Base-by-base conservation (phyloP, 2,113 vertebrate genomes). In the Grammomys surdaster region DNA sequence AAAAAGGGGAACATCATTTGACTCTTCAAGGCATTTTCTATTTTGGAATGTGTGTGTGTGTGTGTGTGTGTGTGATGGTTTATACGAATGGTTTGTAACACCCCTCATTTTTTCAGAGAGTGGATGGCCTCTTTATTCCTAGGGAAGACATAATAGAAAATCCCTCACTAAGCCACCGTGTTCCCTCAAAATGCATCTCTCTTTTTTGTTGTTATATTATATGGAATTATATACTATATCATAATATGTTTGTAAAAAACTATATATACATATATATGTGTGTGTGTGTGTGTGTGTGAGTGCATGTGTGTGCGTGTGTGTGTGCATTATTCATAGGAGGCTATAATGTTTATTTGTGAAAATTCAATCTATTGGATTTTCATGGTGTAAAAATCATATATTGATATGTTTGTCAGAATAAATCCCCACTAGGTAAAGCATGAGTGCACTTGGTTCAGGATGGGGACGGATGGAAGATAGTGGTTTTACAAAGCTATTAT, bases 101-200 rank as follows among this genome's bases (percentile, higher is more conserved):
- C 31, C 11, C 11, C 16, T 81, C 12, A 51, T 33, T 82, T 87
- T 87, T 36, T 76, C 26, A 70, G 9, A 43, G 24, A 89, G 31
- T 2, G 7, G 5, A 78, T 58, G 0, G 1, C 14, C 24, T 40
- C 26, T 72, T 73, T 1, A 63, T 72, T 65, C 7, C 4, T 2
- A 43, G 20, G 7, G 10, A 90, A 63, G 14, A 58, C 43, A 0
- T 54, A 51, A 86, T 46, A 54, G 4, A 43, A 88, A 54, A 48
- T 1, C 0, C 58, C 9, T 58, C 40, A 20, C 10, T 65, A 93
- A 76, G 12, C 0, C 17, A 46, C 1, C 19, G 28, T 1, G 17
- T 67, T 48, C 2, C 11, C 40, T 28, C 70, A 43, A 33, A 16
- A 46, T 63, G 2, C 9, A 36, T 22, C 20, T 54, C 33, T 63